Evolutionary conservation across 2,797 vertebrate genomes (phyloP).

Genomic region (Cossypha niveicapilla): DNA sequence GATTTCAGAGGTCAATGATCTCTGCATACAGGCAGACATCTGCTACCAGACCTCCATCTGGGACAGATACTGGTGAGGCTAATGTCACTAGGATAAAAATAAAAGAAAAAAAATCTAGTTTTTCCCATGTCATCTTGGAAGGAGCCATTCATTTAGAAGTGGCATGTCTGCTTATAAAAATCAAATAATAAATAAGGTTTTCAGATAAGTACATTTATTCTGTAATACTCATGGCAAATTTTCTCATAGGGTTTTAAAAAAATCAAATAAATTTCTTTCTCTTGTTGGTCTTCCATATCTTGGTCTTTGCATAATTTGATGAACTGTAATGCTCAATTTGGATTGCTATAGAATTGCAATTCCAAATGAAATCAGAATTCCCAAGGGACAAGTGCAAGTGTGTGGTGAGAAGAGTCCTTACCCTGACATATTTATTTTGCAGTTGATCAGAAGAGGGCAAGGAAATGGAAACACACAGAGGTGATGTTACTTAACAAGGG

Average conservation of each 20-base stretch:
- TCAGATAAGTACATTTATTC: background rate
- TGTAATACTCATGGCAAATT: background rate
- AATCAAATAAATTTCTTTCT: background rate
- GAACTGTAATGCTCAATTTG: background rate
- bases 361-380: background rate
- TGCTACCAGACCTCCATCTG: slow-evolving; percentile 52
- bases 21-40: slow-evolving; percentile 26
- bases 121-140: background rate
- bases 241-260: background rate
- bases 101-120: background rate
- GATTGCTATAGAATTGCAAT: background rate
- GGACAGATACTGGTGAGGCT: slow-evolving; percentile 2
- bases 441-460: background rate
- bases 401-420: background rate
- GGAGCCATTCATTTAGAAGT: background rate
- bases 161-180: background rate
- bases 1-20: slow-evolving; percentile 19
- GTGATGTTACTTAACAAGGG: background rate
- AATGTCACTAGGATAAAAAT: background rate
- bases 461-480: background rate
- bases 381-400: background rate
- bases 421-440: background rate
- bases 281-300: background rate
- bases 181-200: background rate
- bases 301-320: background rate